A percentile compares a stretch with the other conserved stretches of the same genome.
phyloP scores from a whole-genome alignment of 1,140 invertebrate genomes.

The Trichonephila clavata region DNA sequence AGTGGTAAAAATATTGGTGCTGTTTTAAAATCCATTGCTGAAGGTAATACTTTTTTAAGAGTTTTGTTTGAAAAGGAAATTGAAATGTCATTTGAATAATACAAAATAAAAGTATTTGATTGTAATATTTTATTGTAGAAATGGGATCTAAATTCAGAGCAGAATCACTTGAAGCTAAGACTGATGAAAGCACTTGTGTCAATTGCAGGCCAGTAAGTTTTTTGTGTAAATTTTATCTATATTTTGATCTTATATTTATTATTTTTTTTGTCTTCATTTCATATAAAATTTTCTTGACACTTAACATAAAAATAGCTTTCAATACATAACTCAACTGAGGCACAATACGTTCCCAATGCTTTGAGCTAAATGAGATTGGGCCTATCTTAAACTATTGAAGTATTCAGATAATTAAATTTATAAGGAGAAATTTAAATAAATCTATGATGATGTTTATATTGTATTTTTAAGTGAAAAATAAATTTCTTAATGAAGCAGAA shows the following conservation, averaged over 20 bases:
- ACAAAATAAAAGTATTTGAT: too few relatives aligned
- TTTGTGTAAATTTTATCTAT: neutral
- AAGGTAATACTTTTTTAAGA: slow-evolving; percentile 26
- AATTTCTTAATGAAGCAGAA: too few relatives aligned
- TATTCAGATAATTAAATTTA: too few relatives aligned
- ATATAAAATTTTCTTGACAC: neutral
- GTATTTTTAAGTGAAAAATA: too few relatives aligned
- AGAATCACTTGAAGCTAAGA: slow-evolving; percentile 59
- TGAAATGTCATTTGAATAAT: too few relatives aligned
- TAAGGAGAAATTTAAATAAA: too few relatives aligned
- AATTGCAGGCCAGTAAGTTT: slow-evolving; percentile 68
- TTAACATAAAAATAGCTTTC: too few relatives aligned
- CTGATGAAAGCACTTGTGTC: slow-evolving; percentile 2
- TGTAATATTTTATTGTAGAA: slow-evolving; percentile 51
- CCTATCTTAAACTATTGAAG: too few relatives aligned
- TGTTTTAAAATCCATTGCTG: slow-evolving; percentile 46
- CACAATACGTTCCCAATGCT: too few relatives aligned
- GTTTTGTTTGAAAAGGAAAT: neutral
- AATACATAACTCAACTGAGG: too few relatives aligned
- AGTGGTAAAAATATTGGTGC: slow-evolving; percentile 44
- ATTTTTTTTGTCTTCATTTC: neutral
- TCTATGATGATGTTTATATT: too few relatives aligned
- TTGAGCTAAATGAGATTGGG: too few relatives aligned
- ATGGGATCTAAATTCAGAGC: slow-evolving; percentile 50
- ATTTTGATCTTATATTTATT: neutral